These are phyloP conservation scores for Agapostemon virescens DNA, from an alignment of 2,888 invertebrate species.

Conservation along the genomic window DNA sequence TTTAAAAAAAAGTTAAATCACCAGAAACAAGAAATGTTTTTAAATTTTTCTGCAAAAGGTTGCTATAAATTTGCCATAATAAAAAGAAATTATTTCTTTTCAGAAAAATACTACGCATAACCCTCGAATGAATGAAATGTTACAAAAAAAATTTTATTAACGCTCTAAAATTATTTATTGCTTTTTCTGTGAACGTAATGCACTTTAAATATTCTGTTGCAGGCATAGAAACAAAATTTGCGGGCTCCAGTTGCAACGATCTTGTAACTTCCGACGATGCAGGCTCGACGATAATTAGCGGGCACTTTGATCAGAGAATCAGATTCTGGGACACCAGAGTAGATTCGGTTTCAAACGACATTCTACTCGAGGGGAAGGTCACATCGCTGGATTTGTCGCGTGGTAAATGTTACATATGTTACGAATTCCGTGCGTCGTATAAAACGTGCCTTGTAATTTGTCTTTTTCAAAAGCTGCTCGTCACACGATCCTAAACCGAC, in stretches of 20 bases:
- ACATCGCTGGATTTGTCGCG: constrained; percentile 96
- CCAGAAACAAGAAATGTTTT: no score
- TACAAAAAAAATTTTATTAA: no score
- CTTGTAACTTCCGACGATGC: constrained; percentile 94
- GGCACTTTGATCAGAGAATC: constrained; percentile 98
- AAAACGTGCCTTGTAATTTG: neutral
- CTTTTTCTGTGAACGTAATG: neutral
- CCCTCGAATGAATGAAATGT: no score
- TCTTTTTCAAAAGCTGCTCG: neutral
- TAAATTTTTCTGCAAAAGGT: no score
- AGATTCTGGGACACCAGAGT: constrained; percentile 98
- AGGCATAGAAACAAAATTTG: constrained; percentile 96
- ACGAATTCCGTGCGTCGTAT: no score
- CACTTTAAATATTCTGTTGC: constrained; percentile 64
- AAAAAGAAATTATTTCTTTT: no score
- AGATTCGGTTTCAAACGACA: constrained; percentile 92
- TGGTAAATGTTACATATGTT: constrained; percentile 83
- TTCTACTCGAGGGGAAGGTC: constrained; percentile 94
- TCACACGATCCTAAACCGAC: no score
- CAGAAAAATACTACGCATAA: no score
- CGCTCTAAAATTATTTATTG: no score
- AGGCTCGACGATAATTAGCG: constrained; percentile 95
- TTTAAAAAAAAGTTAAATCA: no score
- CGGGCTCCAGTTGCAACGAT: constrained; percentile 98
- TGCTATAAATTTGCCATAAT: no score